Evolutionary conservation across 2,888 invertebrate species (phyloP), one percentile per base, ranked within the genome.

Genomic region (Strigamia crassipes): DNA sequence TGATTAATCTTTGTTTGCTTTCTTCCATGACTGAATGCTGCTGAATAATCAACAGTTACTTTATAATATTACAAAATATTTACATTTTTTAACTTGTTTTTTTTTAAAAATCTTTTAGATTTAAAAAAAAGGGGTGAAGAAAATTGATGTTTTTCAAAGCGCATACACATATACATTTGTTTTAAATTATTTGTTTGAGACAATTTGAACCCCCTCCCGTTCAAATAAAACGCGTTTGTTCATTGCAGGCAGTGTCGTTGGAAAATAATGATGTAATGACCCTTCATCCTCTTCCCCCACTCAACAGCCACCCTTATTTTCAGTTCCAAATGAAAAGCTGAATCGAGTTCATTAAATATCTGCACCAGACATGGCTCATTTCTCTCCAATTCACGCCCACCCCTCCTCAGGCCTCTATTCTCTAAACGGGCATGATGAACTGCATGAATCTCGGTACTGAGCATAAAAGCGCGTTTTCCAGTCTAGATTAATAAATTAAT

Each of bases 211-310:
- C 31, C 73, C 73, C 73, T 56, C 73, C 73, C 23, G 73, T 73
- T 73, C 27, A 73, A 73, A 73, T 73, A 73, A 73, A 73, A 73
- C 27, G 73, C 73, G 73, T 73, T 73, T 31, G 73, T 73, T 73
- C 73, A 73, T 73, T 73, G 73, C 31, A 73, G 21, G 73, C 23
- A 73, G 73, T 27, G 73, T 73, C 73, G 73, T 73, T 73, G 73
- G 73, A 73, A 73, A 73, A 73, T 73, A 73, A 73, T 73, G 73
- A 73, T 73, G 73, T 73, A 73, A 73, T 73, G 73, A 73, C 73
- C 73, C 73, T 73, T 73, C 73, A 73, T 73, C 73, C 73, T 73
- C 73, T 73, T 73, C 73, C 73, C 73, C 73, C 73, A 73, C 73
- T 73, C 73, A 73, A 73, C 73, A 73, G 73, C 31, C 73, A 73